These are phyloP conservation scores for Nothocercus nigrocapillus DNA, from an alignment of 2,113 vertebrate genomes.

Conservation along the genomic window DNA sequence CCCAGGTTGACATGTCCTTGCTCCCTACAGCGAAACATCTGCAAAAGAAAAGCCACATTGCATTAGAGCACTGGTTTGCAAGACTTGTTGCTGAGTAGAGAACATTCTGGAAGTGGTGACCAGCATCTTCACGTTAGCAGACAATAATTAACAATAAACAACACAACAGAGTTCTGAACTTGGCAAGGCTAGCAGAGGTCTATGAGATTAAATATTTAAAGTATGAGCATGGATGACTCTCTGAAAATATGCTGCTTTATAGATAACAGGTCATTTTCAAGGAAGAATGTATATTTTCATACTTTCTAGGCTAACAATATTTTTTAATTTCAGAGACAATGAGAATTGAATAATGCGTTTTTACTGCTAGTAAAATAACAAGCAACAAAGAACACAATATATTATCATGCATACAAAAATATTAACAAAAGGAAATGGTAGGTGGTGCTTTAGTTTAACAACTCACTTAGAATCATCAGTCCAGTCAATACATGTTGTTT, in stretches of 20 bases:
- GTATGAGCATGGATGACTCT: neutral
- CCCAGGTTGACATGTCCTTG: conserved; percentile 96
- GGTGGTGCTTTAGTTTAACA: neutral
- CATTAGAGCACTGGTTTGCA: neutral
- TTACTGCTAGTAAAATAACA: neutral
- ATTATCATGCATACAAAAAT: fast-evolving
- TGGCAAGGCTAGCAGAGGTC: neutral
- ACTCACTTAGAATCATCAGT: conserved; percentile 94
- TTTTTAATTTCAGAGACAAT: neutral
- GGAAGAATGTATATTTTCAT: neutral
- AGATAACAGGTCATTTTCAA: neutral
- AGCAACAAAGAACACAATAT: neutral
- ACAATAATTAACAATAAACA: neutral
- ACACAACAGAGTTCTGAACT: neutral
- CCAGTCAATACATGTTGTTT: conserved; percentile 98
- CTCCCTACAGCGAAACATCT: conserved; percentile 96
- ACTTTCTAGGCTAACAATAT: neutral
- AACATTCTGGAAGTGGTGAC: neutral
- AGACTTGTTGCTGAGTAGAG: neutral
- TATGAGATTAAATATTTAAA: neutral
- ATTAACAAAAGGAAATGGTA: neutral
- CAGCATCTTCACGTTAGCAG: neutral
- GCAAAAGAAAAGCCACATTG: neutral
- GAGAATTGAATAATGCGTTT: neutral
- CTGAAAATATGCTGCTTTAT: neutral